A percentile compares a stretch with the other conserved stretches of the same genome.
Evolutionary conservation across 2,797 vertebrate genomes (phyloP).

Genomic region (Odontamblyopus rebecca): DNA sequence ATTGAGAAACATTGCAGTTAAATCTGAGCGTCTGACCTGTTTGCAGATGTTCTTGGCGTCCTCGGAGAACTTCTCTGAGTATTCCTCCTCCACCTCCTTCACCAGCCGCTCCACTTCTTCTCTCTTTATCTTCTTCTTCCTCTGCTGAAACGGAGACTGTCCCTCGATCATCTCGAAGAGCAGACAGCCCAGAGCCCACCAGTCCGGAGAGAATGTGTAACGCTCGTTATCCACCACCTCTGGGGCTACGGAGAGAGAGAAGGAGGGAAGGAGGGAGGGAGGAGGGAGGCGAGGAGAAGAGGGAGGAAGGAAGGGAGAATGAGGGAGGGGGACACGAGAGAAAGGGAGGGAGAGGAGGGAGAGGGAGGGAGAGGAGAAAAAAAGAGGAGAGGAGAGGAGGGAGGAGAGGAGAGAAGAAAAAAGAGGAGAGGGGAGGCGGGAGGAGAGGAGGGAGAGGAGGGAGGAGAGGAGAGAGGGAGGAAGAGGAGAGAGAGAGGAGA

Average conservation of each 20-base stretch:
- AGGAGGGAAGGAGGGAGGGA: background rate
- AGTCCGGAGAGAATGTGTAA: conserved; percentile 96
- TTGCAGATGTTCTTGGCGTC: conserved; percentile 88
- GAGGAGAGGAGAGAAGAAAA: no score
- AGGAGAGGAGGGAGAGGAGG: no score
- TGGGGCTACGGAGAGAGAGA: conserved; percentile 76
- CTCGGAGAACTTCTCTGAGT: conserved; percentile 88
- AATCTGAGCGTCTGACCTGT: conserved; percentile 74
- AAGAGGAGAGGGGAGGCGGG: no score
- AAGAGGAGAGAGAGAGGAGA: no score
- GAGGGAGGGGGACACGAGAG: no score
- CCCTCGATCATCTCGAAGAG: conserved; percentile 98
- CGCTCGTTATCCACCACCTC: conserved; percentile 96
- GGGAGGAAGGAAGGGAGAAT: no score
- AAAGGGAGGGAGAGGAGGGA: no score
- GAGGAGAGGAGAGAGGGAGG: no score
- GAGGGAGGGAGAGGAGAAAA: no score
- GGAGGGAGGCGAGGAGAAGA: no score
- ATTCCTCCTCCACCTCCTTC: conserved; percentile 90
- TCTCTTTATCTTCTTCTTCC: conserved; percentile 96
- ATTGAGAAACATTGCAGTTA: no score
- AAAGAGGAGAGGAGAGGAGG: no score
- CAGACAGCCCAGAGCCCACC: conserved; percentile 97
- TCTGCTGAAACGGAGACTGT: conserved; percentile 97
- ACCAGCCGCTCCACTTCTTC: conserved; percentile 96